A percentile compares a stretch with the other conserved stretches of the same genome.
These are phyloP conservation scores for Varanus komodoensis DNA, from an alignment of 2,113 vertebrate genomes.

Conservation along the genomic window DNA sequence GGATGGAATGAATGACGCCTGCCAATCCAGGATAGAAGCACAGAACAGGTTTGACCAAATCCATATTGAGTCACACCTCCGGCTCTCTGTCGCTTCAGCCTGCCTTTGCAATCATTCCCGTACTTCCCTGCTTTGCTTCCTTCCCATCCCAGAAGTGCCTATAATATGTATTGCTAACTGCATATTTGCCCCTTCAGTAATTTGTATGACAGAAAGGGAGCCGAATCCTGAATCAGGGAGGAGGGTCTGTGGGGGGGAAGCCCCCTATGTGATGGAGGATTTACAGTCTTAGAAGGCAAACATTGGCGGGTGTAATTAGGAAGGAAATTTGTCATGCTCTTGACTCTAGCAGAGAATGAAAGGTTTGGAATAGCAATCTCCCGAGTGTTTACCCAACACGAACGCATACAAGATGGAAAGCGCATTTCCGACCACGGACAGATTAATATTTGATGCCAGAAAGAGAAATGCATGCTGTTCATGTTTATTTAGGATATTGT, in stretches of 20 bases:
- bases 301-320: conserved; percentile 92
- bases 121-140: no score
- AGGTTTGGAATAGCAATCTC: conserved; percentile 88
- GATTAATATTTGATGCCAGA: conserved; percentile 99
- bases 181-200: conserved; percentile 65
- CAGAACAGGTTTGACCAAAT: no score
- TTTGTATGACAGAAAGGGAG: conserved; percentile 80
- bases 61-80: no score
- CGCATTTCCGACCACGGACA: conserved; percentile 83
- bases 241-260: conserved; percentile 16
- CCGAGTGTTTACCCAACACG: conserved; percentile 91
- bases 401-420: conserved; percentile 80
- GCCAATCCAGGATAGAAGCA: no score
- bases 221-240: conserved; percentile 86
- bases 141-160: conserved; percentile 43
- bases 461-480: conserved; percentile 87
- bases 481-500: conserved; percentile 99
- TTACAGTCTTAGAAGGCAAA: conserved; percentile 92
- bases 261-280: conserved; percentile 84
- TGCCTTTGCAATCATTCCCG: background rate
- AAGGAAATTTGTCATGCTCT: conserved; percentile 93
- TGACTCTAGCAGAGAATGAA: conserved; percentile 85
- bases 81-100: background rate
- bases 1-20: no score
- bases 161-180: conserved; percentile 58